These are phyloP conservation scores for Serrognathus titanus DNA, from an alignment of 2,888 invertebrate species.

Conservation along the genomic window DNA sequence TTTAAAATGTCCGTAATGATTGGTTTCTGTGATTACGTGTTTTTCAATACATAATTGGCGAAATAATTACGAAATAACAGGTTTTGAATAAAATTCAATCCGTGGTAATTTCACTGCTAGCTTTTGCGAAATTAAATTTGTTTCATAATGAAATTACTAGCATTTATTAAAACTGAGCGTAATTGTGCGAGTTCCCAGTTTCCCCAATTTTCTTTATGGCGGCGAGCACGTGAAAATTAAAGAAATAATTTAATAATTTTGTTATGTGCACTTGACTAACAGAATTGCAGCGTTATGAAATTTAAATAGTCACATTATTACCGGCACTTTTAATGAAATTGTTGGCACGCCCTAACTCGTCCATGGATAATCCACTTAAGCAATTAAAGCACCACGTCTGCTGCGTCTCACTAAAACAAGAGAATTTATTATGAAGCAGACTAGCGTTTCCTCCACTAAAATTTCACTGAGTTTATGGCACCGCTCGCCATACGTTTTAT, in stretches of 20 bases:
- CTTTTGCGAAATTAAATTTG: not conserved
- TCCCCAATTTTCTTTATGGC: not conserved
- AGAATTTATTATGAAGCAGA: constrained; percentile 25
- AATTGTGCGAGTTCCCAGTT: not conserved
- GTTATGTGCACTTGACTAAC: constrained; percentile 5
- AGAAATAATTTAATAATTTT: not conserved
- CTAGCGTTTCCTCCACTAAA: not conserved
- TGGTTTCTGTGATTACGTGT: too few species aligned
- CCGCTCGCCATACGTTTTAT: constrained; percentile 17
- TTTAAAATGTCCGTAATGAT: too few species aligned
- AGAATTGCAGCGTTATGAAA: constrained; percentile 20
- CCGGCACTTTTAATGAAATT: constrained; percentile 31
- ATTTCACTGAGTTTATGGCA: not conserved
- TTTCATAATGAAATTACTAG: constrained; percentile 1
- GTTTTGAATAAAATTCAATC: too few species aligned
- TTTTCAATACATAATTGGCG: too few species aligned
- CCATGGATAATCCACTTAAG: constrained; percentile 31
- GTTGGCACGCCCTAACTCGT: constrained; percentile 28
- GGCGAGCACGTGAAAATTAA: not conserved
- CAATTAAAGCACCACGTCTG: constrained; percentile 28
- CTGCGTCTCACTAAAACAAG: constrained; percentile 29
- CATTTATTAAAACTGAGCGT: constrained; percentile 2
- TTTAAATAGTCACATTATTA: constrained; percentile 32
- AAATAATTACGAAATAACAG: too few species aligned
- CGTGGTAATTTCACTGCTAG: not conserved